Base-by-base conservation (phyloP, 2,888 invertebrate genomes). In the Stenchaetothrips biformis region DNA sequence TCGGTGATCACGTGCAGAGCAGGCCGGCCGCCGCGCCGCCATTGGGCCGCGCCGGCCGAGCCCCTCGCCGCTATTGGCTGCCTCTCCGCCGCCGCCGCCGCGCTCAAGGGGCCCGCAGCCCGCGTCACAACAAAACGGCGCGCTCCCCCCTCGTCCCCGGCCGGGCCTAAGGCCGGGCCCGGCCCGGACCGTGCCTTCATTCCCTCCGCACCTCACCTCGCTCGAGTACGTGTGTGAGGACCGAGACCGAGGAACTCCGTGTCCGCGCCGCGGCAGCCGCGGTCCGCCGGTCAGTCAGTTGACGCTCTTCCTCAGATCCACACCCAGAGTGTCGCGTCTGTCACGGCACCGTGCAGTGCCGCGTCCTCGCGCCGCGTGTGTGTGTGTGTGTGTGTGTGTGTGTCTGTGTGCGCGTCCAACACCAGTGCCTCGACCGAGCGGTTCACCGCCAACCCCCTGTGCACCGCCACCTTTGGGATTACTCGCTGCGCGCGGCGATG, bases 51-150 rank as follows among this genome's bases (percentile, higher is more conserved):
- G 67, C 67, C 67, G 67, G 67, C 67, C 67, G 67, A 74, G 67
- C 67, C 67, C 67, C 67, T 74, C 67, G 67, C 25, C 25, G 21
- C 67, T 7, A 74, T 74, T 74, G 67, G 67, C 11, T 7, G 62
- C 67, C 67, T 11, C 7, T 11, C 67, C 67, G 67, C 67, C 37
- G 37, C 37, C 37, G 4, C 37, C 67, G 25, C 67, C n/a, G 21
- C 67, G 21, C 67, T 4, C 2, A 37, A 37, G 37, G 37, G 37
- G 37, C 37, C 67, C 67, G 67, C 67, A 74, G 25, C 67, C 67
- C 67, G 67, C 67, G 67, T 74, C 67, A 74, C 67, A 74, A 74
- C 67, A 74, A 21, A 74, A 74, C 67, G 67, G 25, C 67, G 67
- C 67, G 67, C 67, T 11, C 25, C 67, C 67, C 9, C 11, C 53